These are phyloP conservation scores for Acleris literana DNA, from an alignment of 2,888 invertebrate species.

Conservation along the genomic window DNA sequence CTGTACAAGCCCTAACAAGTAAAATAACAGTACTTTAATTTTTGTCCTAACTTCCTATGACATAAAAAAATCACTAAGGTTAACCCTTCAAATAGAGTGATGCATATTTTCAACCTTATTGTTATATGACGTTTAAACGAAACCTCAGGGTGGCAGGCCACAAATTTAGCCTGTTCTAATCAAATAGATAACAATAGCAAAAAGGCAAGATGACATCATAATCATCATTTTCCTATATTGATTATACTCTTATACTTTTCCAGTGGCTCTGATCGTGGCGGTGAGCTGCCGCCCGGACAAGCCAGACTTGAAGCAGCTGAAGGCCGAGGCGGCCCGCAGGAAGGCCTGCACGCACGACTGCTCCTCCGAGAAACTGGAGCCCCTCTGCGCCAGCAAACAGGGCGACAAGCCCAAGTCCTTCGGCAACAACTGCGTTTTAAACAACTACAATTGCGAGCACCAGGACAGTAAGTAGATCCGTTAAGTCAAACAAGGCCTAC, in stretches of 20 bases:
- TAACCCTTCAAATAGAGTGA: too few species aligned
- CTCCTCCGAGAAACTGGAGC: conserved; percentile 72
- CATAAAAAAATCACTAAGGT: too few species aligned
- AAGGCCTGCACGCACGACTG: conserved; percentile 84
- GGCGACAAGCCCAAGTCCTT: conserved; percentile 84
- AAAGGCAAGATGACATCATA: too few species aligned
- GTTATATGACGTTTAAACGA: too few species aligned
- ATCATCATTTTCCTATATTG: too few species aligned
- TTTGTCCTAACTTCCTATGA: too few species aligned
- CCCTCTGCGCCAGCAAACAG: conserved; percentile 85
- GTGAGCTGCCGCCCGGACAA: conserved; percentile 82
- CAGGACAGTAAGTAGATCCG: conserved; percentile 81
- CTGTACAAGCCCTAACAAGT: too few species aligned
- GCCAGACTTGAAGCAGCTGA: conserved; percentile 83
- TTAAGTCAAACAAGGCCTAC: not conserved
- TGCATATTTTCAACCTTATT: too few species aligned
- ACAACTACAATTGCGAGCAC: conserved; percentile 86
- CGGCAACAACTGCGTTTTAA: conserved; percentile 85
- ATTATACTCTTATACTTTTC: conserved; percentile 41
- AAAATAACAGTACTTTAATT: too few species aligned
- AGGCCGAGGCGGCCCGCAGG: conserved; percentile 81
- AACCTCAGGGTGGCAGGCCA: too few species aligned
- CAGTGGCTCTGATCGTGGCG: conserved; percentile 69
- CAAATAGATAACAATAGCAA: too few species aligned
- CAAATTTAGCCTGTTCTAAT: too few species aligned